A percentile compares a stretch with the other conserved stretches of the same genome.
phyloP scores from a whole-genome alignment of 2,797 vertebrate genomes.

The Neosilurus mollespiculum region DNA sequence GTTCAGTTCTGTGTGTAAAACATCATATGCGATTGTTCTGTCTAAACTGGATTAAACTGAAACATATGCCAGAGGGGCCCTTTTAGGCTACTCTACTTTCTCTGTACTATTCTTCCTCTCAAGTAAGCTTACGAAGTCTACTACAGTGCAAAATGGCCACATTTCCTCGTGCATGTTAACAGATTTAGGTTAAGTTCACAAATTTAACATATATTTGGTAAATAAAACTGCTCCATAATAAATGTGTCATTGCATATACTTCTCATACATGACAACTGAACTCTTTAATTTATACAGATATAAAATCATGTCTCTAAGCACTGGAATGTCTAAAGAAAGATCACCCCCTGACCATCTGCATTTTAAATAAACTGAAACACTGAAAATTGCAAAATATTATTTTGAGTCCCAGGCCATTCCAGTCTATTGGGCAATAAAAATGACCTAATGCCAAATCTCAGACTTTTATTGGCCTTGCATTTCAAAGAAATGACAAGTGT shows the following conservation, averaged over 20 bases:
- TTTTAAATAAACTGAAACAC: no score
- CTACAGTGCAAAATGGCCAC: conserved; percentile 4
- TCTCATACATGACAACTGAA: no score
- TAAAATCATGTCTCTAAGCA: no score
- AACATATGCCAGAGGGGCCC: conserved; percentile 65
- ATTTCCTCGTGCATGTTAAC: background rate
- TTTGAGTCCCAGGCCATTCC: no score
- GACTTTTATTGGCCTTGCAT: no score
- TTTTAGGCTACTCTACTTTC: conserved; percentile 29
- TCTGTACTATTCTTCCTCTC: conserved; percentile 15
- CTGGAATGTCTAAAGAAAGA: no score
- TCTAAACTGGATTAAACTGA: conserved; percentile 68
- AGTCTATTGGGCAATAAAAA: no score
- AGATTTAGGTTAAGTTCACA: background rate
- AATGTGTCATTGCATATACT: conserved; percentile 24
- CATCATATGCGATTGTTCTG: conserved; percentile 66
- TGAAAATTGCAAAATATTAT: no score
- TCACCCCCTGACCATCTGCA: no score
- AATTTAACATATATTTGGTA: background rate
- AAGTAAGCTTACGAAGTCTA: conserved; percentile 24
- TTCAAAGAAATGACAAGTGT: no score
- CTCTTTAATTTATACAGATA: no score
- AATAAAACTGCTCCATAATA: background rate
- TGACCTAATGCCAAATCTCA: no score
- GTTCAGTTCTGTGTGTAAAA: conserved; percentile 68